Evolutionary conservation across 1,140 invertebrate genomes (phyloP).

Genomic region (Zaprionus nigranus): DNA sequence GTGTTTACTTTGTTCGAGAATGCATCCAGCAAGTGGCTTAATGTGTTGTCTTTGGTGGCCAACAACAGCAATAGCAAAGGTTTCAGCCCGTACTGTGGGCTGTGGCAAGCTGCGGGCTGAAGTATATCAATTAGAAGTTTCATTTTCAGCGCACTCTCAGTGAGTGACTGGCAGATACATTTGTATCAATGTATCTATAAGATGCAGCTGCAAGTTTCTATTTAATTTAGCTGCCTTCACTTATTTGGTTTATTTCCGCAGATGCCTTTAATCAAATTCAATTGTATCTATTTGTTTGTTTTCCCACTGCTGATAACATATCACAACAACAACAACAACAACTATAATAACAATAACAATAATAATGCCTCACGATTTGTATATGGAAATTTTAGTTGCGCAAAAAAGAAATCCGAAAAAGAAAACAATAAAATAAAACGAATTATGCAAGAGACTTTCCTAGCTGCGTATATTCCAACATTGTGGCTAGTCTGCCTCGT

Average conservation of each 20-base stretch:
- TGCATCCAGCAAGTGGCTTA: conserved; percentile 53
- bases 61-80: conserved; percentile 1
- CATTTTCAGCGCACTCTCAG: conserved; percentile 8
- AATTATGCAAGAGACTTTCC: conserved; percentile 16
- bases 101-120: not conserved
- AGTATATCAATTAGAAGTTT: conserved; percentile 28
- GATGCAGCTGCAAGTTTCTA: conserved; percentile 17
- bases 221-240: conserved; percentile 6
- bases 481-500: not conserved
- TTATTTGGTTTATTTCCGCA: conserved; percentile 28
- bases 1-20: conserved; percentile 56
- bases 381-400: conserved; percentile 59
- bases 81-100: not conserved
- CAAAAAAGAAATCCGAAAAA: conserved; percentile 39
- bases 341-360: conserved; percentile 16
- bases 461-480: not conserved
- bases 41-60: conserved; percentile 36
- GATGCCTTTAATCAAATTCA: conserved; percentile 51
- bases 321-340: conserved; percentile 16
- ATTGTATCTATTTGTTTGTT: conserved; percentile 47
- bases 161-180: conserved; percentile 8
- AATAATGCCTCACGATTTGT: conserved; percentile 56
- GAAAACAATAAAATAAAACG: conserved; percentile 23
- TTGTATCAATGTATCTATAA: conserved; percentile 21
- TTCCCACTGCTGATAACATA: conserved; percentile 36